These are phyloP conservation scores for Loris lydekkerianus DNA, from an alignment of 2,797 vertebrate genomes.

Conservation along the genomic window DNA sequence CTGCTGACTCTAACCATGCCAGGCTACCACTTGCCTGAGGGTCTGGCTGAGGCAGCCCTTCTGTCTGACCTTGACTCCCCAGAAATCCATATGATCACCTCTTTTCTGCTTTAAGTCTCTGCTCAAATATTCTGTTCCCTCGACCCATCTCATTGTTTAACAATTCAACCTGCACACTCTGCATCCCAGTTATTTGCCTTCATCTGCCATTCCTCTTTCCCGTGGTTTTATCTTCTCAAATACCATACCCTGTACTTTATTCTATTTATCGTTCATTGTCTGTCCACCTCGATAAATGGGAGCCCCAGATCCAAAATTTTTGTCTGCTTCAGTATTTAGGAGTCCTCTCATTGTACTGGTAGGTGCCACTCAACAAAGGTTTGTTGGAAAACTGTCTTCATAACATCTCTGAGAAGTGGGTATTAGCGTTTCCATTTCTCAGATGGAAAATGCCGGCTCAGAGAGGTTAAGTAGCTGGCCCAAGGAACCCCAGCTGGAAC, in stretches of 20 bases:
- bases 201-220: neutral
- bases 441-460: neutral
- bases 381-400: neutral
- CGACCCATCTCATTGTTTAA: no score
- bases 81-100: neutral
- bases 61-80: neutral
- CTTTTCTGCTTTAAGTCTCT: neutral
- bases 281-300: neutral
- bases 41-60: neutral
- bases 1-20: neutral
- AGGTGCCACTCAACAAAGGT: neutral
- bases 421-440: neutral
- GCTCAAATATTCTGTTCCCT: neutral
- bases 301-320: neutral
- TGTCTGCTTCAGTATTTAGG: neutral
- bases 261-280: neutral
- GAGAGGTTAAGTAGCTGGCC: neutral
- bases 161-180: accelerated
- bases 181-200: accelerated
- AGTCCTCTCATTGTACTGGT: no score
- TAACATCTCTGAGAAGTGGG: neutral
- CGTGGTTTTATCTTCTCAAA: neutral
- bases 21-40: neutral
- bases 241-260: accelerated
- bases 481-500: neutral